Conservation (phyloP, 2,888 invertebrate genomes). For the Latrodectus hesperus region DNA sequence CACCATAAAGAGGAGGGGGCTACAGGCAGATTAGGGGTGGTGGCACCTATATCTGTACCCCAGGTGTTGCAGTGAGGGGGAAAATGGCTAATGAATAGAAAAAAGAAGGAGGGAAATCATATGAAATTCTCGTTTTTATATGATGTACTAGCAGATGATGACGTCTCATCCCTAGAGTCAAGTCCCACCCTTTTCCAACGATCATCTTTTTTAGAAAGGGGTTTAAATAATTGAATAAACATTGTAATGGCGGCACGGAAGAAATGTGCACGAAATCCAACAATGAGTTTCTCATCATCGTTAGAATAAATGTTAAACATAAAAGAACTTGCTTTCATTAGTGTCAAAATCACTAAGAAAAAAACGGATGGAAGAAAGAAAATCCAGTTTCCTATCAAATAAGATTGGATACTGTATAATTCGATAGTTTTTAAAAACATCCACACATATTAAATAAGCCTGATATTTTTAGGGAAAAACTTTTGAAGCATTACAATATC, state of each 20-base stretch:
- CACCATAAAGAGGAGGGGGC: constrained; percentile 4
- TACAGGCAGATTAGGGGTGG: background rate
- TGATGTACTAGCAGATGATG: background rate
- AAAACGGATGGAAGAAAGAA: too few species aligned
- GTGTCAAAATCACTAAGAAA: too few species aligned
- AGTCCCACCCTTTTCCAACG: background rate
- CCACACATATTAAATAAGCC: too few species aligned
- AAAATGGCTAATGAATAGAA: background rate
- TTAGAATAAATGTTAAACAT: too few species aligned
- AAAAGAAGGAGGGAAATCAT: background rate
- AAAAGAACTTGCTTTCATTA: too few species aligned
- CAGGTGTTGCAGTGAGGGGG: constrained; percentile 17
- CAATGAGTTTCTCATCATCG: too few species aligned
- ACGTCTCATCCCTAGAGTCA: background rate
- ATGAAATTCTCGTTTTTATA: background rate
- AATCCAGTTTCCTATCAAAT: too few species aligned
- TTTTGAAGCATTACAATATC: too few species aligned
- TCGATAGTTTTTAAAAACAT: too few species aligned
- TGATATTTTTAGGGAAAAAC: too few species aligned
- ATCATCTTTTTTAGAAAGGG: background rate
- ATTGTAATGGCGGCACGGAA: background rate
- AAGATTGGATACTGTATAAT: too few species aligned
- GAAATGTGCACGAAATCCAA: background rate
- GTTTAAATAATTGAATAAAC: background rate
- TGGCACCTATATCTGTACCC: background rate